These are phyloP conservation scores for Hydrocynus forskahlii DNA, from an alignment of 2,797 vertebrate species.

Conservation along the genomic window DNA sequence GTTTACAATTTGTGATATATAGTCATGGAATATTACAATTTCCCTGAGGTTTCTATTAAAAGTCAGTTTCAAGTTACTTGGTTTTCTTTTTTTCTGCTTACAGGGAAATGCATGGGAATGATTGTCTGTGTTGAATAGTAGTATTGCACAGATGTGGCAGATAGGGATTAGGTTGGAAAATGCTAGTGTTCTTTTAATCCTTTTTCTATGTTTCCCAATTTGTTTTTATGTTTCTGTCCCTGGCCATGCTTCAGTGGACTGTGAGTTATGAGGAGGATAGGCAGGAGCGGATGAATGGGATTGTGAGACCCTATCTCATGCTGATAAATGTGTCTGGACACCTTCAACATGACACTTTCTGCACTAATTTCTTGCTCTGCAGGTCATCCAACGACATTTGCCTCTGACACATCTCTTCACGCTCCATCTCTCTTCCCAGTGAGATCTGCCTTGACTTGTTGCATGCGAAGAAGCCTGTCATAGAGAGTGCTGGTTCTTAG, in stretches of 20 bases:
- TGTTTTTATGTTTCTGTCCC: conserved; percentile 31
- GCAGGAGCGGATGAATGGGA: conserved; percentile 34
- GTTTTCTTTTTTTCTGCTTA: too few species aligned
- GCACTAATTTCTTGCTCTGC: conserved; percentile 35
- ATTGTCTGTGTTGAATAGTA: background rate
- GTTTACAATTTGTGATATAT: too few species aligned
- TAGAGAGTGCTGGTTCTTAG: conserved; percentile 31
- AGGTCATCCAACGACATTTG: conserved; percentile 58
- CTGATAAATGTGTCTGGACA: conserved; percentile 62
- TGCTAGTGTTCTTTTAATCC: background rate
- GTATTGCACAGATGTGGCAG: background rate
- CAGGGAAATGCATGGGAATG: background rate
- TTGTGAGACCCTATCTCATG: conserved; percentile 43
- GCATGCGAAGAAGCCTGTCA: conserved; percentile 38
- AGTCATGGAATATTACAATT: too few species aligned
- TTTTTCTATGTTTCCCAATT: background rate
- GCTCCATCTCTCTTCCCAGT: conserved; percentile 43
- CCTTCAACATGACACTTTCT: conserved; percentile 52
- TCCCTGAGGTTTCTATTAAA: background rate
- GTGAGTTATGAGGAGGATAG: conserved; percentile 39
- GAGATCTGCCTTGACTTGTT: conserved; percentile 42
- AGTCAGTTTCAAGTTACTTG: background rate
- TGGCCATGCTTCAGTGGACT: conserved; percentile 21
- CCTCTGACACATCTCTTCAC: conserved; percentile 54
- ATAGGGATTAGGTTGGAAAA: background rate